Evolutionary conservation across 2,113 vertebrate species (phyloP), one percentile per base, ranked within the genome.

Genomic region (Grus americana): DNA sequence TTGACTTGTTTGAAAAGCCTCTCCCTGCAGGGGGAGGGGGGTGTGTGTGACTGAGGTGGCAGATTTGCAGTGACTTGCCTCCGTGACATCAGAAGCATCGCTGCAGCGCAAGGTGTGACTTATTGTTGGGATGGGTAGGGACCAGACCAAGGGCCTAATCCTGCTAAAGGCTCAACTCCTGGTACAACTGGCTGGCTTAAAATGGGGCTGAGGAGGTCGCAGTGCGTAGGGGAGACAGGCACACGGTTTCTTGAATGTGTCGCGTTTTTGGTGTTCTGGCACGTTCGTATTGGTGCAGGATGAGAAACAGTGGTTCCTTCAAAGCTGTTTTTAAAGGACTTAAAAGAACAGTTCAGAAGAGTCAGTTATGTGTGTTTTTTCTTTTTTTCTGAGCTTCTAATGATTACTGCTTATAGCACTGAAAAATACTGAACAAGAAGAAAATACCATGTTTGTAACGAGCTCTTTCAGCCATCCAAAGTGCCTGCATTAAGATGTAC

Each of bases 21-120:
- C 93, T 93, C 91, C 83, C 66, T n/a, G 2, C 9, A 54, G 38
- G 38, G 40, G 12, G 36, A 36, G 36, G 5, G 46, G 78, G 32
- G 2, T 57, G 8, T 44, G 52, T 26, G 26, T 55, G 76, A 22
- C 68, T 75, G 85, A 58, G 63, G 71, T 81, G 78, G 71, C 65
- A 52, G 79, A 86, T 92, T 34, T 94, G 90, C 66, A 61, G 78
- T n/a, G 68, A 76, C 89, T 97, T 91, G 86, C 38, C 80, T 72
- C 61, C 0, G 0, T 82, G 81, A 86, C 72, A 63, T 68, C 58
- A 38, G 71, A 46, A 83, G 15, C 61, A 61, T 67, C 11, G 3
- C 52, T 17, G 75, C 66, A 58, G 68, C 46, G 8, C 16, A 13
- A 66, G 23, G 44, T 1, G 5, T 5, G 0, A 58, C 49, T 79